Conservation (phyloP, 2,888 invertebrate species). For the Herminia tarsipennalis region DNA sequence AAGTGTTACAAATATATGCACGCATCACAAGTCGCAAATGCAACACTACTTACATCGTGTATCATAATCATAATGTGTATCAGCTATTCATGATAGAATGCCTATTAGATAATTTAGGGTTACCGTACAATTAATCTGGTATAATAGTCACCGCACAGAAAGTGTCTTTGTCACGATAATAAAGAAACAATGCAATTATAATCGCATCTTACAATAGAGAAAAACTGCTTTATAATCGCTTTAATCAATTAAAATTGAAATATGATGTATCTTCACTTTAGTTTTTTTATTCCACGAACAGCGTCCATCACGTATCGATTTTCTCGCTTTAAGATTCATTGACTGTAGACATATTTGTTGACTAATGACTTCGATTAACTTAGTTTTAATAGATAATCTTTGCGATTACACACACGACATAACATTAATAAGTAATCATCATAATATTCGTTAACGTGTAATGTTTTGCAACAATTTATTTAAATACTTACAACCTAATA, state of each 20-base stretch:
- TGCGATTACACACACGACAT: background rate
- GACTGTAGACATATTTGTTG: slow-evolving; percentile 2
- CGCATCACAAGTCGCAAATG: too few relatives aligned
- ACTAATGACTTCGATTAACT: background rate
- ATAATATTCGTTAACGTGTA: too few relatives aligned
- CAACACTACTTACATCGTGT: too few relatives aligned
- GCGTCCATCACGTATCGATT: slow-evolving; percentile 21
- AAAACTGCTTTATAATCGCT: slow-evolving; percentile 24
- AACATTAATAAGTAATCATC: too few relatives aligned
- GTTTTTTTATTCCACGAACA: slow-evolving; percentile 15
- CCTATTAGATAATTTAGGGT: slow-evolving; percentile 25
- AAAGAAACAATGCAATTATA: slow-evolving; percentile 22
- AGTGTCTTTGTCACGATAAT: slow-evolving; percentile 26
- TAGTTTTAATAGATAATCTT: background rate
- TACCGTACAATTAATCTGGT: slow-evolving; percentile 18
- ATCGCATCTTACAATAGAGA: slow-evolving; percentile 10
- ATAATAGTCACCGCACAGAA: slow-evolving; percentile 26
- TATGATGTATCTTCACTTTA: slow-evolving; percentile 7
- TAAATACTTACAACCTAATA: too few relatives aligned
- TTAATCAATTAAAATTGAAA: slow-evolving; percentile 31
- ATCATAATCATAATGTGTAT: too few relatives aligned
- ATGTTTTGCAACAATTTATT: too few relatives aligned
- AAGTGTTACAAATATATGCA: too few relatives aligned
- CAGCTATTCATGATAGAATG: too few relatives aligned
- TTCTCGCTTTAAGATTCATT: slow-evolving; percentile 22